phyloP scores from a whole-genome alignment of 1,140 invertebrate genomes.

The Scylla paramamosain region DNA sequence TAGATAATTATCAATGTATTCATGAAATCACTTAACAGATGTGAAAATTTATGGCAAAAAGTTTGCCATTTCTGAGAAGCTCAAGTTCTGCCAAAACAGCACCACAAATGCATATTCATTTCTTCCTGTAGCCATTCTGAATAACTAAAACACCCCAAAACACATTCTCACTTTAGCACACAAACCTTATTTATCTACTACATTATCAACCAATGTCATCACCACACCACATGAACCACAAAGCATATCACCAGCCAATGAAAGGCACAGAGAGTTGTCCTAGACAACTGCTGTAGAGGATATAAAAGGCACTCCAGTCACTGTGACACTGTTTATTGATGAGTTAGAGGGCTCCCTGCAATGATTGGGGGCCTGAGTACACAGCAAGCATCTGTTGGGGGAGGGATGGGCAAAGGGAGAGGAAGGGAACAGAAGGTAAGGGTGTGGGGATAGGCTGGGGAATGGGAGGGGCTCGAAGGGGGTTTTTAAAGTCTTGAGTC shows the following conservation, averaged over 20 bases:
- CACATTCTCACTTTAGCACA: no score
- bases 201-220: no score
- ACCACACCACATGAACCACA: neutral
- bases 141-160: no score
- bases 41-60: no score
- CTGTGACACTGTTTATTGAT: slow-evolving; percentile 75
- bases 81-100: no score
- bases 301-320: slow-evolving; percentile 55
- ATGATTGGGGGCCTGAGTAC: slow-evolving; percentile 74
- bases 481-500: neutral
- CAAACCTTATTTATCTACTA: no score
- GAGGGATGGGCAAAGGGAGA: neutral
- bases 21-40: no score
- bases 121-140: no score
- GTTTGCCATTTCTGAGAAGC: no score
- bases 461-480: neutral
- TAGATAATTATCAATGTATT: no score
- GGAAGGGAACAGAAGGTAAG: slow-evolving; percentile 7
- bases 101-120: no score
- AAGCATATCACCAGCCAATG: neutral
- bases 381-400: slow-evolving; percentile 74
- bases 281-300: neutral
- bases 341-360: slow-evolving; percentile 73
- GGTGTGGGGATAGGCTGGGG: neutral
- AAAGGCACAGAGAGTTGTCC: neutral